Conservation (phyloP, 2,113 vertebrate genomes). For the Dicerorhinus sumatrensis region DNA sequence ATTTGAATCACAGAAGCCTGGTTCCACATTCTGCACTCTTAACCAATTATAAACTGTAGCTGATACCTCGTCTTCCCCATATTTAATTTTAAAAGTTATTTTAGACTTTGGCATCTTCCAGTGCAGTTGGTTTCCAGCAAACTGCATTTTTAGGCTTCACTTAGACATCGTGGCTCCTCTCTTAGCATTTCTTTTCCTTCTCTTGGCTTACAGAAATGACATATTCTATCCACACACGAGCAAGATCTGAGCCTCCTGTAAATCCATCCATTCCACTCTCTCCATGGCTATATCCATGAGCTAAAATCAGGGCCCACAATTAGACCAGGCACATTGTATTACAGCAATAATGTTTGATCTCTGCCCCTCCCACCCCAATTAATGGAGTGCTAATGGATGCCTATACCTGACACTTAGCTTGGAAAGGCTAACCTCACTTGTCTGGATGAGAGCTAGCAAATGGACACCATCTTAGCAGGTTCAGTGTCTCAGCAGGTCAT, state of each 20-base stretch:
- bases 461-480: not conserved
- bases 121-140: constrained; percentile 43
- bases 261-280: not conserved
- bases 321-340: not conserved
- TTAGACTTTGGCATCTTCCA: constrained; percentile 56
- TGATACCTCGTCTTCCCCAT: not conserved
- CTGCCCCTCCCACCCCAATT: not conserved
- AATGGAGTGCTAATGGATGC: not conserved
- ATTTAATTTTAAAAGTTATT: constrained; percentile 66
- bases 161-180: not conserved
- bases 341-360: not conserved
- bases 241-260: not conserved
- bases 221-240: not conserved
- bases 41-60: constrained; percentile 15
- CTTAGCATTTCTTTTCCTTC: constrained; percentile 40
- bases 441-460: not conserved
- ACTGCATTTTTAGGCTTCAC: constrained; percentile 8
- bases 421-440: not conserved
- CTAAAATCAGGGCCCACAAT: not conserved
- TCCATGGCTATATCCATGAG: not conserved
- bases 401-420: not conserved
- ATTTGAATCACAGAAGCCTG: not conserved
- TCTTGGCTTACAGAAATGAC: constrained; percentile 45
- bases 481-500: not conserved
- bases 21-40: not conserved